A percentile compares a stretch with the other conserved stretches of the same genome.
These are phyloP conservation scores for Drosophila demipolita DNA, from an alignment of 2,888 invertebrate species.

Conservation along the genomic window DNA sequence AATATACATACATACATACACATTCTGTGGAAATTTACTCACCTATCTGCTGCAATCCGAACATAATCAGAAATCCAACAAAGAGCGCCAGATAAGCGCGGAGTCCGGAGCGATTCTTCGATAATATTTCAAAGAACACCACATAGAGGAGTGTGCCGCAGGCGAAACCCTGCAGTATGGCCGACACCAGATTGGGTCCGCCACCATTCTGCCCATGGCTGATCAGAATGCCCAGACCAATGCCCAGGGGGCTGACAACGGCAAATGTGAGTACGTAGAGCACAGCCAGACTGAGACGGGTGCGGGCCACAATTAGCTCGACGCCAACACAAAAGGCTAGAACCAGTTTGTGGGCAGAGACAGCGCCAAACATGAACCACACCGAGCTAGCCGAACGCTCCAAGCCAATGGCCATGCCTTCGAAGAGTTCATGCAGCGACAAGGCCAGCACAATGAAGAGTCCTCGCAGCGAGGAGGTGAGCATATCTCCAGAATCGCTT, in stretches of 20 bases:
- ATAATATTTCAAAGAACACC: slow-evolving; percentile 97
- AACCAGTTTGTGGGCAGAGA: slow-evolving; percentile 94
- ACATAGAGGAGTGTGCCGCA: slow-evolving; percentile 97
- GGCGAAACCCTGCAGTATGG: slow-evolving; percentile 92
- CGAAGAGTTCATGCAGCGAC: slow-evolving; percentile 94
- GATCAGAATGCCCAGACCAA: slow-evolving; percentile 92
- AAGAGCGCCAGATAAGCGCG: slow-evolving; percentile 89
- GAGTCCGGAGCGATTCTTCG: slow-evolving; percentile 87
- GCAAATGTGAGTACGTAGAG: slow-evolving; percentile 91
- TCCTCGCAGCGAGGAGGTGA: slow-evolving; percentile 87
- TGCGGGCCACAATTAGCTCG: slow-evolving; percentile 90
- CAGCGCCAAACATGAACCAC: slow-evolving; percentile 93
- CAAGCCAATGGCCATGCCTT: slow-evolving; percentile 93
- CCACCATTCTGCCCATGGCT: slow-evolving; percentile 88
- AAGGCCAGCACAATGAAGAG: slow-evolving; percentile 91
- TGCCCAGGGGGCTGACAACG: slow-evolving; percentile 89
- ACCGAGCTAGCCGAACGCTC: slow-evolving; percentile 88
- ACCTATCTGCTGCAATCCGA: slow-evolving; percentile 87
- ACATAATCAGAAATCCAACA: slow-evolving; percentile 90
- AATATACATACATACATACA: background rate
- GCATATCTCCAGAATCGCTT: slow-evolving; percentile 80
- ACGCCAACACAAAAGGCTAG: slow-evolving; percentile 95
- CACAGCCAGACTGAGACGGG: slow-evolving; percentile 87
- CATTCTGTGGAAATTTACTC: slow-evolving; percentile 51
- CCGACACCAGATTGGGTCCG: slow-evolving; percentile 87